Base-by-base conservation (phyloP, 2,113 vertebrate genomes). In the Pseudolaguvia tuberculata region DNA sequence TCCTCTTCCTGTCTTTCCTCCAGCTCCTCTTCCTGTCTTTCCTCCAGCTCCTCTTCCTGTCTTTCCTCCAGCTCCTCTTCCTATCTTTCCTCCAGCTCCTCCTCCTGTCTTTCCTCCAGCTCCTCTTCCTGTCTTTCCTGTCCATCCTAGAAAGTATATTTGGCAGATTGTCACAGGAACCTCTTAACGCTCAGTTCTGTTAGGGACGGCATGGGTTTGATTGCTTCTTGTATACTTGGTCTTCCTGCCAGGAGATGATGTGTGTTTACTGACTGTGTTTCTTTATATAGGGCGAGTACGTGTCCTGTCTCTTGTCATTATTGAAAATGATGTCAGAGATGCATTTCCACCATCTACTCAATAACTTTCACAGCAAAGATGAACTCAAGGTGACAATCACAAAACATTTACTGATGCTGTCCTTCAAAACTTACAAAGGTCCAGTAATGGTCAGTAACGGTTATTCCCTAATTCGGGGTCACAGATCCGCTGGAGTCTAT, bases 351-450 rank as follows among this genome's bases (percentile, higher is more conserved):
- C 95, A 92, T 83, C 89, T 99, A 78, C 84, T 99, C 85, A 95
- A 98, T 74, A 98, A 95, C 90, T 98, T 98, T 76, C 96, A 97
- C 90, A 98, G 96, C 92, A 98, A 98, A 83, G 97, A 99, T 81
- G 96, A 98, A 76, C 90, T 99, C 21, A 99, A 98, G 96, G 97
- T 98, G 88, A 57, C 11, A 48, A 65, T 15, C 13, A 50, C 13
- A 17, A 50, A 50, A 50, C 13, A 50, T 50, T 9, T 39, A n/a
- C 39, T 25, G 27, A 65, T 45, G 35, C 45, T 4, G n/a, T 25
- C 62, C 7, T 65, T 14, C 35, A 8, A 61, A 25, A 45, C 4
- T 42, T 8, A 9, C 39, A 42, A 42, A 42, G 39, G 9, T 42
- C 8, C 31, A 35, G 31, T 35, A 6, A 6, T 35, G 3, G 31